Evolutionary conservation across 2,113 vertebrate species (phyloP).

Genomic region (Phoenicopterus ruber): DNA sequence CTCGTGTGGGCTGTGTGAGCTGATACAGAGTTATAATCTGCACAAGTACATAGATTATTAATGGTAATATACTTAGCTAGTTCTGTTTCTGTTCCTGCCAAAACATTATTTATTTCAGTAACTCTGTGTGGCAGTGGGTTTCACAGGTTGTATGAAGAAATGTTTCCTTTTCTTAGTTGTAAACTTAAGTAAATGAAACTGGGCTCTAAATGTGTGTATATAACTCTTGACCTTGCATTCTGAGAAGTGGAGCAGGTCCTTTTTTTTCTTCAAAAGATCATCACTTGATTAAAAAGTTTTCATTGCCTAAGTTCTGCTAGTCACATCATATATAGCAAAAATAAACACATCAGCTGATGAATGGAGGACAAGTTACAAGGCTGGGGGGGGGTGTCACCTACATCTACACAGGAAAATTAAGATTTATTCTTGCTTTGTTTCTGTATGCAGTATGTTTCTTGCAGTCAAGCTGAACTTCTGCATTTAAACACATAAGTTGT

Average conservation of each 20-base stretch:
- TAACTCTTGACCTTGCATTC: conserved; percentile 50
- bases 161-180: conserved; percentile 31
- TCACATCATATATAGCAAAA: conserved; percentile 25
- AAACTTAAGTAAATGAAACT: conserved; percentile 23
- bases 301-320: conserved; percentile 29
- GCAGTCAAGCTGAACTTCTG: background rate
- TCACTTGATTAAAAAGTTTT: conserved; percentile 51
- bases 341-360: conserved; percentile 39
- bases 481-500: background rate
- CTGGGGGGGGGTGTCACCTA: background rate
- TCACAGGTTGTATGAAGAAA: background rate
- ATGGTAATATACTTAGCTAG: background rate
- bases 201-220: background rate
- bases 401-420: background rate
- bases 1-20: background rate
- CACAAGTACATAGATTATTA: background rate
- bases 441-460: background rate
- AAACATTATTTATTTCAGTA: background rate
- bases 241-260: background rate
- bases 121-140: background rate
- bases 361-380: conserved; percentile 11
- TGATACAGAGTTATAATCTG: background rate
- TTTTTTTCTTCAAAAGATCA: conserved; percentile 5
- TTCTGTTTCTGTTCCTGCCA: conserved; percentile 6
- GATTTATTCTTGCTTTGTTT: conserved; percentile 6